Evolutionary conservation across 2,797 vertebrate genomes (phyloP), one percentile per base, ranked within the genome.

Genomic region (Phrynocephalus vlangalii): DNA sequence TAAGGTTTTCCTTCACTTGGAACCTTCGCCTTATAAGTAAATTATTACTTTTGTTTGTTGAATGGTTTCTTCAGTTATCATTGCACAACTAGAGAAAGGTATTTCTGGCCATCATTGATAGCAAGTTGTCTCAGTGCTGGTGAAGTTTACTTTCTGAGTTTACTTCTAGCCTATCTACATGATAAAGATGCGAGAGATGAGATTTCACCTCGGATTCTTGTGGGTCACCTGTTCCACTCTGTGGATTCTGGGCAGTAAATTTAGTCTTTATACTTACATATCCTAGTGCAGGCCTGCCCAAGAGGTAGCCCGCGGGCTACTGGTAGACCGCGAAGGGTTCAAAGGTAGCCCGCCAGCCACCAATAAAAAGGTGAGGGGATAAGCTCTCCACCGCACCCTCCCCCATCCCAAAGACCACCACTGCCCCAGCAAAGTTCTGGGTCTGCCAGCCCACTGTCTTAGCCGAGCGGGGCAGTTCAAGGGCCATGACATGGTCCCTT

Each of bases 1-100:
- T 99, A 92, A 95, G 95, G 89, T 11, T 9, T 15, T 33, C 33
- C 48, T 84, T 87, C 6, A 0, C 66, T 24, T 24, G 44, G 0
- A 1, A 33, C 70, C 85, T 72, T 83, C 33, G 0, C 0, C 0
- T 0, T 68, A 20, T 76, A 28, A 18, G 1, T 33, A 1, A 33
- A 1, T 38, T 13, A 52, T 63, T 1, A 0, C 5, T 3, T 66
- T 84, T 80, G 82, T 33, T 48, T 67, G 22, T 18, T 83, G 50
- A 56, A 33, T 56, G 22, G 9, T 30, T 38, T 4, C 26, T 24
- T 30, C 71, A 20, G 44, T 3, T 70, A 13, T 22, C 2, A 26
- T 70, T 67, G 56, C 52, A 79, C 15, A 68, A 24, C 1, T 79
- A 28, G 16, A 60, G 4, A 52, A 56, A 83, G 52, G 18, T 73